Evolutionary conservation across 2,888 invertebrate genomes (phyloP), one percentile per base, ranked within the genome.

Genomic region (Notodonta ziczac): DNA sequence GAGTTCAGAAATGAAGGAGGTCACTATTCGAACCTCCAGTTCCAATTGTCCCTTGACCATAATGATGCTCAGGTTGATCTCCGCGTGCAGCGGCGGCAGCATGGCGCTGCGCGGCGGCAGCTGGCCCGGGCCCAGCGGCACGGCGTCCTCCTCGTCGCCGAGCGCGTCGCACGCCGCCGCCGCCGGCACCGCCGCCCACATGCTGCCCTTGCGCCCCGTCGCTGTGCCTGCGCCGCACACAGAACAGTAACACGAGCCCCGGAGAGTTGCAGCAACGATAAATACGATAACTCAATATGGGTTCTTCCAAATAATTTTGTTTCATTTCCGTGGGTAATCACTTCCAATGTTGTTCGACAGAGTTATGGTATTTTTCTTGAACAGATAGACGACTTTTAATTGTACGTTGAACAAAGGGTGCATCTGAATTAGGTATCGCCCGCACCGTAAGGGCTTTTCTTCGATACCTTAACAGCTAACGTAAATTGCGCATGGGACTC

Each of bases 1-100:
- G 35, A 35, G 4, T 35, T 35, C 35, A 35, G 35, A 35, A 35
- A 7, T 5, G 5, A 9, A 42, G 42, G 42, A 10, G 42, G 8
- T 42, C 4, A 42, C 2, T 13, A 55, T 54, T n/a, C 77, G 83
- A 52, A 95, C 95, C 94, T 98, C 98, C 35, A 98, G 97, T 87
- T 98, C 98, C 65, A 98, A 95, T 77, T 97, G 97, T 77, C 98
- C 98, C 91, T 98, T 98, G 82, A 97, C 96, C 94, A 98, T 97
- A 80, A 97, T 95, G 78, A 98, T 96, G 65, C 97, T 97, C 86
- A 98, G 94, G 85, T 97, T 97, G 73, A 98, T 95, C 89, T 98
- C 97, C 5, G 98, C 97, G 75, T 96, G 96, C 62, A 95, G 95
- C 80, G 95, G 95, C 76, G 94, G 95, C 74, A 96, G 91, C 74